Base-by-base conservation (phyloP, 1,140 invertebrate species). In the Spodoptera frugiperda region DNA sequence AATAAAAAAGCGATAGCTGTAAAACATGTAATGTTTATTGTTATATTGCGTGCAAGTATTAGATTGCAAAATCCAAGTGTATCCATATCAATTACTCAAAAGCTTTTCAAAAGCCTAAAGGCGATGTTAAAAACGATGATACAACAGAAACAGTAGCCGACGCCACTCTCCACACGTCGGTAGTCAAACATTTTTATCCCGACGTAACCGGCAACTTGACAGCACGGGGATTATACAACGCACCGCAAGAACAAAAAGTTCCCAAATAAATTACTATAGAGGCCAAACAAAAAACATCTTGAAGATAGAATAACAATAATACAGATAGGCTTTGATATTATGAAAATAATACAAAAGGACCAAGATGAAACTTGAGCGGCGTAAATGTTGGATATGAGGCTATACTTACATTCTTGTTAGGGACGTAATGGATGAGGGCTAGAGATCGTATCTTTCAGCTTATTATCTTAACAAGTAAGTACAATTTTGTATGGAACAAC, bases 291-390 rank as follows among this genome's bases (percentile, higher is more conserved):
- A 91, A 89, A 92, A 86, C 82, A 91, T 87, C 89, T 91, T 85
- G 87, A 84, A 90, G 86, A 90, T 87, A 89, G 87, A 92, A 93
- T 89, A 92, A 92, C 90, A 93, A 93, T 91, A 91, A 91, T 88
- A 89, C 76, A 79, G 89, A 86, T 78, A 76, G 83, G 79, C 78
- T 85, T 82, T 77, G 55, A 82, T 83, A 89, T 90, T 87, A 89
- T 88, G 89, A 89, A 87, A 92, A 91, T 89, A 89, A 87, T 86
- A 87, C 83, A 83, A 83, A 67, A 71, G 77, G 57, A 84, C 85
- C 87, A 89, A 82, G 79, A 84, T 82, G 87, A 87, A 87, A 91
- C 86, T 84, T 87, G 86, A 91, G 83, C 77, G 80, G 51, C 70
- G 82, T 87, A 78, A 78, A 25, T 44, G 44, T 25, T 67, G 46